phyloP scores from a whole-genome alignment of 1,140 invertebrate species.

The Papilio aristodemus region DNA sequence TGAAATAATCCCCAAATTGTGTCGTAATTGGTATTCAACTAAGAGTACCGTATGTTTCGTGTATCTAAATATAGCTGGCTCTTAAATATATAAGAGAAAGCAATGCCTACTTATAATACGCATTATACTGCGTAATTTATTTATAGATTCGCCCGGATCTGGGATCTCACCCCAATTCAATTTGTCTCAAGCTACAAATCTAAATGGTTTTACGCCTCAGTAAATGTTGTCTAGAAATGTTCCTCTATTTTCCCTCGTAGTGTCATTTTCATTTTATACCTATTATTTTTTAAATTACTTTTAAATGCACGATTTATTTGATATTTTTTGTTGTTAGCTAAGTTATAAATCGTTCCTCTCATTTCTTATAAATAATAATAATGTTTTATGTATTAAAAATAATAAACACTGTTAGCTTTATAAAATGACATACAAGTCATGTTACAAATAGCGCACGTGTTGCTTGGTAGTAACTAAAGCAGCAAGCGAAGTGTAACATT shows the following conservation, averaged over 20 bases:
- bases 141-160: slow-evolving; percentile 17
- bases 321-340: neutral
- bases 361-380: too few species aligned
- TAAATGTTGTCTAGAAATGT: slow-evolving; percentile 11
- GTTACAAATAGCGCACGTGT: neutral
- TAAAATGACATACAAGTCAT: neutral
- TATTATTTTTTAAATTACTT: neutral
- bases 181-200: slow-evolving; percentile 22
- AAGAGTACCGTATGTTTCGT: too few species aligned
- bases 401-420: neutral
- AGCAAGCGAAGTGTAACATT: slow-evolving; percentile 6
- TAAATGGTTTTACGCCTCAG: slow-evolving; percentile 21
- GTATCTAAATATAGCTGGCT: neutral
- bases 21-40: too few species aligned
- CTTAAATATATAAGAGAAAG: slow-evolving; percentile 7
- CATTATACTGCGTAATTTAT: slow-evolving; percentile 10
- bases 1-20: too few species aligned
- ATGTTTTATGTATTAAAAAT: too few species aligned
- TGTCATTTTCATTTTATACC: neutral
- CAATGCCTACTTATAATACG: neutral
- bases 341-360: too few species aligned
- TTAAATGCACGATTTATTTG: neutral
- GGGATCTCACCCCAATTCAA: slow-evolving; percentile 14
- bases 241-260: neutral
- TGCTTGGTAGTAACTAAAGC: neutral